Conservation (phyloP, 2,113 vertebrate genomes). For the Stictonetta naevosa region DNA sequence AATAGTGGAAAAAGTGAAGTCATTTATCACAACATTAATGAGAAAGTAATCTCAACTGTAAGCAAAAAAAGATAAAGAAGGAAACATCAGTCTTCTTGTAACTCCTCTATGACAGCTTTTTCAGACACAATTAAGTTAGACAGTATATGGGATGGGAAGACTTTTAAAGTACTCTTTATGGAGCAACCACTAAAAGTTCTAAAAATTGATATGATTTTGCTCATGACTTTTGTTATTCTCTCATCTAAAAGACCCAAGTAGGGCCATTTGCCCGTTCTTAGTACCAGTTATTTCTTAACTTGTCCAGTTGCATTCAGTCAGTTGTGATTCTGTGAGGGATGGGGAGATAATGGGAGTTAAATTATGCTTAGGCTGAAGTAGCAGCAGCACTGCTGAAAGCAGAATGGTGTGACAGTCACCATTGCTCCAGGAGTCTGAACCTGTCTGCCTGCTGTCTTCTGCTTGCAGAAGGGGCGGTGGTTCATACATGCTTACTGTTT, state of each 20-base stretch:
- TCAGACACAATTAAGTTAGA: not conserved
- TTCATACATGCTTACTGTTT: not conserved
- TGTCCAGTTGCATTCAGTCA: not conserved
- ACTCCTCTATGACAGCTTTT: not conserved
- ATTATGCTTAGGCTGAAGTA: not conserved
- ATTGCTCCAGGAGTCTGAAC: not conserved
- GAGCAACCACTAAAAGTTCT: not conserved
- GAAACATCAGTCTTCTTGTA: not conserved
- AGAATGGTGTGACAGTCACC: fast-evolving
- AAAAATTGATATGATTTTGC: not conserved
- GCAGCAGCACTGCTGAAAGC: not conserved
- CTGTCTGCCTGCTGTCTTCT: not conserved
- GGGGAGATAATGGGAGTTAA: not conserved
- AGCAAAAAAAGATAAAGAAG: not conserved
- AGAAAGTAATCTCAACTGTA: not conserved
- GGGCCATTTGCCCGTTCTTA: not conserved
- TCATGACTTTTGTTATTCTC: not conserved
- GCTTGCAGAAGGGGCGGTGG: not conserved
- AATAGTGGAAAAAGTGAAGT: not conserved
- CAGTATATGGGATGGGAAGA: not conserved
- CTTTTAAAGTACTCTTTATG: not conserved
- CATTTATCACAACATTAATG: not conserved
- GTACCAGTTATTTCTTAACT: not conserved
- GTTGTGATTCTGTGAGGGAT: not conserved
- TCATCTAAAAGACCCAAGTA: not conserved